Evolutionary conservation across 2,888 invertebrate species (phyloP), one percentile per base, ranked within the genome.

Genomic region (Bombylius major): DNA sequence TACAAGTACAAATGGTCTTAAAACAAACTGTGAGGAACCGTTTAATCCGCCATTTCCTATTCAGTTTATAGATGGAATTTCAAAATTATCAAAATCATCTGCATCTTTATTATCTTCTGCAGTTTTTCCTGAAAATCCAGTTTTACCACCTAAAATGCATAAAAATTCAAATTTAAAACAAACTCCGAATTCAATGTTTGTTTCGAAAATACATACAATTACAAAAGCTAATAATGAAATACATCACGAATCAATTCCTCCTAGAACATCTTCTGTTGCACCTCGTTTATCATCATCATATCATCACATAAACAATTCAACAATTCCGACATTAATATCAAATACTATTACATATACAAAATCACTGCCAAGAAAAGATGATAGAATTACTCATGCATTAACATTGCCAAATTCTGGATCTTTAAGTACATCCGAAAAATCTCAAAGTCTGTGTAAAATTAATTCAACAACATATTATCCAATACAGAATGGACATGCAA

Each of bases 81-180:
- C 62, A 58, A 53, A 60, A 60, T 54, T 55, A 53, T 55, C 61
- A 12, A 58, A 59, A 6, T 51, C 58, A 58, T 32, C 49, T 56
- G 5, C 47, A 32, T 32, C 5, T 13, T 11, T 50, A 51, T 23
- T 47, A 47, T 42, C 11, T 4, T 4, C 8, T 42, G 4, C 12
- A 2, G 3, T 11, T 11, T 42, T 4, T 11, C 4, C 4, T 11
- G 39, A 42, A 11, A 68, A 70, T 64, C 70, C 70, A 60, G 69
- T 67, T 57, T 67, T 75, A 67, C 74, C 74, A 68, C 74, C 74
- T 65, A 75, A 75, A 70, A 67, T 75, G 63, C 71, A 73, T 63
- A 75, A 75, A 66, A 70, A 69, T 62, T 64, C 69, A 63, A 69
- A 69, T 55, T 46, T 58, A 4, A 57, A 59, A 47, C 59, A 60